Evolutionary conservation across 2,888 invertebrate genomes (phyloP).

Genomic region (Drosophila algonquin): DNA sequence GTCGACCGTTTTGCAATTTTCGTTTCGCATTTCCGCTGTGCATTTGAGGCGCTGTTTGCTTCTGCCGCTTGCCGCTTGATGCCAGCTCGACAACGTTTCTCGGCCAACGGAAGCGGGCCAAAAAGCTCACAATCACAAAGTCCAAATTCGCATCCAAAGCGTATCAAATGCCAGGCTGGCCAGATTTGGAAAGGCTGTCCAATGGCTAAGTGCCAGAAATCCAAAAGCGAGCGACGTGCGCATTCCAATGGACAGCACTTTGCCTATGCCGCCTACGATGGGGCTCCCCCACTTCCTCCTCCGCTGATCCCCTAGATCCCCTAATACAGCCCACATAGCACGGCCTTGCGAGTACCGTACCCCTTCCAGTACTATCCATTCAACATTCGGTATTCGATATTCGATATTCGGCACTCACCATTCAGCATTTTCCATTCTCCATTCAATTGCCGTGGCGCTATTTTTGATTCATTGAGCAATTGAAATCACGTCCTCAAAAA

Average conservation of each 20-base stretch:
- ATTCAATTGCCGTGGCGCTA: constrained; percentile 41
- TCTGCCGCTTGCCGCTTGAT: no score
- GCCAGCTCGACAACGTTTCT: constrained; percentile 20
- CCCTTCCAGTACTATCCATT: constrained; percentile 1
- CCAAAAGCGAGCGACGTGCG: constrained; percentile 40
- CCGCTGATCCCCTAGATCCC: no score
- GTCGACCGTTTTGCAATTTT: constrained; percentile 22
- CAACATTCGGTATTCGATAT: background rate
- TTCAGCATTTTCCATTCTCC: constrained; percentile 15
- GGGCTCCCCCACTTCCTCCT: no score
- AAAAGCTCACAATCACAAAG: constrained; percentile 27
- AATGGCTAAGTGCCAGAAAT: constrained; percentile 43
- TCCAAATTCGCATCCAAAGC: constrained; percentile 57
- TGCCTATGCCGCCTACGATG: no score
- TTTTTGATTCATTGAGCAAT: constrained; percentile 73
- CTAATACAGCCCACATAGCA: no score
- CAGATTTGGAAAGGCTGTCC: constrained; percentile 54
- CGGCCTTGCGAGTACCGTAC: background rate
- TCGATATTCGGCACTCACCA: background rate
- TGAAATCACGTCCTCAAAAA: constrained; percentile 55
- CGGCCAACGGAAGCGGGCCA: constrained; percentile 40
- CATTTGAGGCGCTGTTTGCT: constrained; percentile 8
- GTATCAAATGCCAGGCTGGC: constrained; percentile 68
- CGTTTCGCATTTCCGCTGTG: constrained; percentile 37
- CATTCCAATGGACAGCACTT: constrained; percentile 32